phyloP scores from a whole-genome alignment of 92 coral and sea anemone species.

The Parazoanthus swiftii region DNA sequence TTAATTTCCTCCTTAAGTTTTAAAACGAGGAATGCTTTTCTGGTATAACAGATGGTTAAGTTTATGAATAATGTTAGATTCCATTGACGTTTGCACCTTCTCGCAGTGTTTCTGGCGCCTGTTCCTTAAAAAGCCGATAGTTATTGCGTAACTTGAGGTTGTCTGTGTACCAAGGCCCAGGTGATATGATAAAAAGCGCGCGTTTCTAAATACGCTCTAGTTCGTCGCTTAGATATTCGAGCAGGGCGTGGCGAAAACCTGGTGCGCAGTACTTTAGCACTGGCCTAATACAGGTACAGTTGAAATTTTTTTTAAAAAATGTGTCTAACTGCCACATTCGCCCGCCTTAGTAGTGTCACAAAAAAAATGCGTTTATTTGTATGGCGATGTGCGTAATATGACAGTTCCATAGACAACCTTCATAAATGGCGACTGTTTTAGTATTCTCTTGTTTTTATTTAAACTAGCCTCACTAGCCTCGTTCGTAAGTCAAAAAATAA shows the following conservation, averaged over 20 bases:
- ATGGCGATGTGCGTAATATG: slow-evolving; percentile 27
- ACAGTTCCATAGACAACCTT: slow-evolving; percentile 27
- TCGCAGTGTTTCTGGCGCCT: too few relatives aligned
- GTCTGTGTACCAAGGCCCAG: slow-evolving; percentile 15
- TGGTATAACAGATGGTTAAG: slow-evolving; percentile 38
- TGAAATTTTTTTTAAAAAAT: too few relatives aligned
- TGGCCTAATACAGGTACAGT: too few relatives aligned
- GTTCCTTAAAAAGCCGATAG: not conserved
- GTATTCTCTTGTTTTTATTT: too few relatives aligned
- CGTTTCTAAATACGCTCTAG: slow-evolving; percentile 13
- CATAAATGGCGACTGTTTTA: too few relatives aligned
- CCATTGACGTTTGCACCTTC: slow-evolving; percentile 33
- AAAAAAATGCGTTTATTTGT: slow-evolving; percentile 47
- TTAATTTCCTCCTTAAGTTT: not conserved
- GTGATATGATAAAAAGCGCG: slow-evolving; percentile 34
- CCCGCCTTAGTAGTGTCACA: not conserved
- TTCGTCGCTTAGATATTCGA: not conserved
- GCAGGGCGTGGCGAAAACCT: slow-evolving; percentile 39
- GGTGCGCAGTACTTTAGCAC: slow-evolving; percentile 40
- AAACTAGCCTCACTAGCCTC: not conserved
- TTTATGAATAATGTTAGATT: slow-evolving; percentile 18
- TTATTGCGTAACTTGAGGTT: not conserved
- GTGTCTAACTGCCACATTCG: too few relatives aligned
- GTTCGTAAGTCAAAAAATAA: not conserved
- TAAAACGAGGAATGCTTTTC: slow-evolving; percentile 3